Percentiles rank a stretch among this genome's conserved stretches.
These are phyloP conservation scores for Chionis minor DNA, from an alignment of 2,113 vertebrate species.

Conservation along the genomic window DNA sequence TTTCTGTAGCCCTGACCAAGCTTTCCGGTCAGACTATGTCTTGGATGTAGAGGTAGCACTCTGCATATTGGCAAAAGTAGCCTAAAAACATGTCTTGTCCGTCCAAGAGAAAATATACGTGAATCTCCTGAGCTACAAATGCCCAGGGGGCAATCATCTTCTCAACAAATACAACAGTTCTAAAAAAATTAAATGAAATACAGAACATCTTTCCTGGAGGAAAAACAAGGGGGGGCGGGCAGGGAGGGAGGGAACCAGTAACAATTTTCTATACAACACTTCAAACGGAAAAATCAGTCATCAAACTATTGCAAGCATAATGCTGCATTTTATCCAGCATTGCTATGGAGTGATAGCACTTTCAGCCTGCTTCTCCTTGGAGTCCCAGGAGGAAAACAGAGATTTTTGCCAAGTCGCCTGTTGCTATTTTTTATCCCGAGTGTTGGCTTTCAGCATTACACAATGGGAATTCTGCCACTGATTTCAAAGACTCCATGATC, in stretches of 20 bases:
- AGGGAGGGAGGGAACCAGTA: neutral
- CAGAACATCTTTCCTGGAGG: neutral
- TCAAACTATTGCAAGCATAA: neutral
- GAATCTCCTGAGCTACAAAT: neutral
- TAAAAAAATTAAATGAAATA: neutral
- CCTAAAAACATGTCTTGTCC: neutral
- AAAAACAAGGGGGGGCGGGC: fast-evolving
- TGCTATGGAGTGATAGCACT: neutral
- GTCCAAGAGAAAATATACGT: neutral
- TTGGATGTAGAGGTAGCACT: neutral
- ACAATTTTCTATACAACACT: neutral
- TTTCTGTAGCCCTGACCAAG: neutral
- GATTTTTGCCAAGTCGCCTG: constrained; percentile 42
- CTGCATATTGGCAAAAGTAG: neutral
- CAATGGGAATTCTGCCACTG: constrained; percentile 55
- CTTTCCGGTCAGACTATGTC: neutral
- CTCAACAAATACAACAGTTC: neutral
- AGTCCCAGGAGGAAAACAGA: constrained; percentile 45
- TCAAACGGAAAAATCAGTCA: neutral
- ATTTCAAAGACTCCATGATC: constrained; percentile 50
- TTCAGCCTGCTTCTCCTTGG: neutral
- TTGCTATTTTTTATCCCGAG: constrained; percentile 49
- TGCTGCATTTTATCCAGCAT: neutral
- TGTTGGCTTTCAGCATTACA: constrained; percentile 53
- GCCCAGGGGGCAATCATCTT: neutral